A percentile compares a stretch with the other conserved stretches of the same genome.
Conservation (phyloP, 2,888 invertebrate genomes). For the Tiphia femorata region DNA sequence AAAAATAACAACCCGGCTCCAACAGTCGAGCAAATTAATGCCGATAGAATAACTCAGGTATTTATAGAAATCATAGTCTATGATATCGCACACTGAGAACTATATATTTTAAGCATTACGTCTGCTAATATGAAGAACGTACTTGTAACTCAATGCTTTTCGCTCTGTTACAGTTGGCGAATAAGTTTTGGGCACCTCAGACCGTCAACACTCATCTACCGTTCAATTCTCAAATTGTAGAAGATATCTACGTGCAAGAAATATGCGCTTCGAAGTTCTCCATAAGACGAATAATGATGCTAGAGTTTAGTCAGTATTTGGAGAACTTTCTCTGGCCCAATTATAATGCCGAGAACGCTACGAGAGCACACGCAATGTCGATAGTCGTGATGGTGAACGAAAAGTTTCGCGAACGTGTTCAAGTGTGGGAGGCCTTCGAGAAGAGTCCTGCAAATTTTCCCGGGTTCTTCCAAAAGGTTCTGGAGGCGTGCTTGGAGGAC, state of each 20-base stretch:
- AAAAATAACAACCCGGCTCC: slow-evolving; percentile 74
- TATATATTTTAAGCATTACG: background rate
- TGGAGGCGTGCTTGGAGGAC: slow-evolving; percentile 80
- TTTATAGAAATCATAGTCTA: too few species aligned
- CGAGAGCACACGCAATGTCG: slow-evolving; percentile 93
- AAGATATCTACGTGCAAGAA: slow-evolving; percentile 90
- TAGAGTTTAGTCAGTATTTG: slow-evolving; percentile 97
- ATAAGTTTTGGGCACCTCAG: slow-evolving; percentile 93
- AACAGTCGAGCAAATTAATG: slow-evolving; percentile 91
- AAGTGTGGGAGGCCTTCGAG: slow-evolving; percentile 94
- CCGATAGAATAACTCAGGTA: slow-evolving; percentile 91
- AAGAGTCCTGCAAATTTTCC: slow-evolving; percentile 82
- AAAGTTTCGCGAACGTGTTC: slow-evolving; percentile 96
- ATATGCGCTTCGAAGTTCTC: slow-evolving; percentile 87
- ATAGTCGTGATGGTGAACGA: slow-evolving; percentile 99
- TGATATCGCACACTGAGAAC: too few species aligned
- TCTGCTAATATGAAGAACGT: background rate
- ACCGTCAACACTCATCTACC: slow-evolving; percentile 79
- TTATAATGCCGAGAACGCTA: slow-evolving; percentile 81
- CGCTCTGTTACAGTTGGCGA: slow-evolving; percentile 83
- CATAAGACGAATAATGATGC: slow-evolving; percentile 91
- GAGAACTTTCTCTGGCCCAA: slow-evolving; percentile 98
- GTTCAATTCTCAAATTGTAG: slow-evolving; percentile 84
- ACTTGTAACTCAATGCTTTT: slow-evolving; percentile 59
- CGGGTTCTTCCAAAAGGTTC: slow-evolving; percentile 85